A percentile compares a stretch with the other conserved stretches of the same genome.
phyloP scores from a whole-genome alignment of 1,140 invertebrate genomes.

The Drosophila cardini region DNA sequence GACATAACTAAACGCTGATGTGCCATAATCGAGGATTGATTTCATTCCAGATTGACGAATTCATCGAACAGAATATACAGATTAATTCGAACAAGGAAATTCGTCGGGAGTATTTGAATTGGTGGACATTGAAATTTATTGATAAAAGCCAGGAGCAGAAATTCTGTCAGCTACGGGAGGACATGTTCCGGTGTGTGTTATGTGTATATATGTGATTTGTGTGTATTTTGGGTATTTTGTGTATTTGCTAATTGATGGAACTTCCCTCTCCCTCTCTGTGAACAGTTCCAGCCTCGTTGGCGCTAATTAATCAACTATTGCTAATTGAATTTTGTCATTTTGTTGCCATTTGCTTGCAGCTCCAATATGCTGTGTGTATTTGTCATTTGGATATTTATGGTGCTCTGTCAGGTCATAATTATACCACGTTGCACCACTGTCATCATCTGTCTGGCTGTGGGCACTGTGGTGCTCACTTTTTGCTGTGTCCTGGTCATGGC shows the following conservation, averaged over 20 bases:
- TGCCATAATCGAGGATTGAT: background rate
- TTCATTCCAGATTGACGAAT: constrained; percentile 90
- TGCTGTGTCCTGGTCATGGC: constrained; percentile 93
- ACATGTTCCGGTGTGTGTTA: constrained; percentile 90
- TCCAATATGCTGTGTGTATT: constrained; percentile 97
- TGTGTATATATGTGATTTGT: constrained; percentile 34
- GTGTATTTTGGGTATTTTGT: no score
- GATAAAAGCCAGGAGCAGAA: constrained; percentile 86
- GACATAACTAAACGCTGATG: background rate
- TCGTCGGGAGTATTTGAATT: constrained; percentile 93
- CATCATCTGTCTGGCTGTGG: constrained; percentile 86
- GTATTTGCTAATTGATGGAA: constrained; percentile 41
- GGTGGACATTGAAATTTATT: constrained; percentile 94
- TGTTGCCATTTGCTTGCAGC: constrained; percentile 71
- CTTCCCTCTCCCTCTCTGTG: background rate
- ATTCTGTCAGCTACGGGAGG: constrained; percentile 94
- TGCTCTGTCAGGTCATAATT: constrained; percentile 91
- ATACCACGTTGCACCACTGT: constrained; percentile 88
- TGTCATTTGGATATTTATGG: constrained; percentile 95
- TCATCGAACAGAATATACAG: constrained; percentile 95
- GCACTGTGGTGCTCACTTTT: constrained; percentile 88
- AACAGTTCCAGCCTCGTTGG: no score
- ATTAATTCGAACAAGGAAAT: constrained; percentile 97
- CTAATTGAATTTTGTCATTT: constrained; percentile 67
- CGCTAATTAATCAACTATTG: constrained; percentile 75